Evolutionary conservation across 2,888 invertebrate species (phyloP).

Genomic region (Meliscaeva auricollis): DNA sequence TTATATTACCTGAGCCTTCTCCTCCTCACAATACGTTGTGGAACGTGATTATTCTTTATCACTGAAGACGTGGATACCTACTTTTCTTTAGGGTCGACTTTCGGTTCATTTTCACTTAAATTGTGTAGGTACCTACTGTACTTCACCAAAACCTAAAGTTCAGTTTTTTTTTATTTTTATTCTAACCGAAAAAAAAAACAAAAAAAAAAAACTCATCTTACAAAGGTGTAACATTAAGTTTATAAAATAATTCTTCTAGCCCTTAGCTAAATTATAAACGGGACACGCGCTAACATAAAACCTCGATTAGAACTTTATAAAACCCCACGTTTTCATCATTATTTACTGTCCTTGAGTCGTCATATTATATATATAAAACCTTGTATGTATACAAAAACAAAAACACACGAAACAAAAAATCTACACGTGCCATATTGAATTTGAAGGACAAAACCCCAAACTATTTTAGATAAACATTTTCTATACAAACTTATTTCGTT

Average conservation of each 20-base stretch:
- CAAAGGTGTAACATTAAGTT: too few species aligned
- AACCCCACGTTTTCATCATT: not conserved
- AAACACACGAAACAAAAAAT: not conserved
- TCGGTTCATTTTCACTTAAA: too few species aligned
- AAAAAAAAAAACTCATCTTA: too few species aligned
- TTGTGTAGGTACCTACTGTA: too few species aligned
- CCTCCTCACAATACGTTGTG: too few species aligned
- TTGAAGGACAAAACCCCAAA: conserved; percentile 59
- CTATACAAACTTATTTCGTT: not conserved
- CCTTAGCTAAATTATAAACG: not conserved
- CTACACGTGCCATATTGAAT: conserved; percentile 62
- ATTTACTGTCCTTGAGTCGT: conserved; percentile 17
- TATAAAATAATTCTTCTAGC: not conserved
- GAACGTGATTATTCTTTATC: too few species aligned
- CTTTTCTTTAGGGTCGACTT: too few species aligned
- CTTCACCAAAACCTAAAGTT: too few species aligned
- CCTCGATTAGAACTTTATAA: not conserved
- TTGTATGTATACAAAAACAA: not conserved
- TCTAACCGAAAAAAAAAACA: too few species aligned
- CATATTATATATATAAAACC: conserved; percentile 14
- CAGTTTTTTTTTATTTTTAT: too few species aligned
- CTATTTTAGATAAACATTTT: conserved; percentile 54
- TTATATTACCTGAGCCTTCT: too few species aligned
- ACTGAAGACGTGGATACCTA: too few species aligned
- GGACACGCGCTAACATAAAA: not conserved